Evolutionary conservation across 2,797 vertebrate genomes (phyloP).

Genomic region (Lagodon rhomboides): DNA sequence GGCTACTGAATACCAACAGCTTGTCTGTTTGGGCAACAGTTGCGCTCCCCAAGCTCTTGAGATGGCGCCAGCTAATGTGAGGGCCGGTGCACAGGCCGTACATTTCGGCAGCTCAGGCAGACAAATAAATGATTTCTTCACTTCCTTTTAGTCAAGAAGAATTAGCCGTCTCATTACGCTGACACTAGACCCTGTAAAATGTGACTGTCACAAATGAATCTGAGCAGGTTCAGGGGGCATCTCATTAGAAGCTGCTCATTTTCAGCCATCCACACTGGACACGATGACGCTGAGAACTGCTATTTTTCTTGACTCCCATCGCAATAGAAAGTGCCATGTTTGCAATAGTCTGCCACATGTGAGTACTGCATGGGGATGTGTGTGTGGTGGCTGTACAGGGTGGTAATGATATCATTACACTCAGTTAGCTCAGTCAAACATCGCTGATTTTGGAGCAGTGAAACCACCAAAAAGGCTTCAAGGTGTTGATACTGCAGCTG

Average conservation of each 20-base stretch:
- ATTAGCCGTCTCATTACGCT: slow-evolving; percentile 55
- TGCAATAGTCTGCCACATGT: slow-evolving; percentile 16
- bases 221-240: slow-evolving; percentile 61
- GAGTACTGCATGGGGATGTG: background rate
- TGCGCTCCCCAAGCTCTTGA: slow-evolving; percentile 42
- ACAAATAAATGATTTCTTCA: slow-evolving; percentile 52
- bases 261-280: slow-evolving; percentile 45
- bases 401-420: slow-evolving; percentile 20
- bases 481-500: slow-evolving; percentile 28
- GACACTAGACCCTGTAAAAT: slow-evolving; percentile 46
- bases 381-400: background rate
- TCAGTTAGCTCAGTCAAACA: slow-evolving; percentile 38
- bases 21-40: slow-evolving; percentile 54
- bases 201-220: slow-evolving; percentile 61
- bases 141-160: slow-evolving; percentile 43
- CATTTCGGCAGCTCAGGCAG: slow-evolving; percentile 37
- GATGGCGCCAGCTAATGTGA: slow-evolving; percentile 45
- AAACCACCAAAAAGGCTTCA: slow-evolving; percentile 18
- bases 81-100: slow-evolving; percentile 6
- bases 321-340: slow-evolving; percentile 34
- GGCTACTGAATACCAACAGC: slow-evolving; percentile 50
- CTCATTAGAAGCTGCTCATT: slow-evolving; percentile 77
- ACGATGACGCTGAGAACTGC: slow-evolving; percentile 32
- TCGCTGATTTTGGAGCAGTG: slow-evolving; percentile 18
- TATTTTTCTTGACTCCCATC: slow-evolving; percentile 50